Conservation (phyloP, 37 sponge, comb jelly and placozoan genomes). For the Theonella swinhoei region DNA sequence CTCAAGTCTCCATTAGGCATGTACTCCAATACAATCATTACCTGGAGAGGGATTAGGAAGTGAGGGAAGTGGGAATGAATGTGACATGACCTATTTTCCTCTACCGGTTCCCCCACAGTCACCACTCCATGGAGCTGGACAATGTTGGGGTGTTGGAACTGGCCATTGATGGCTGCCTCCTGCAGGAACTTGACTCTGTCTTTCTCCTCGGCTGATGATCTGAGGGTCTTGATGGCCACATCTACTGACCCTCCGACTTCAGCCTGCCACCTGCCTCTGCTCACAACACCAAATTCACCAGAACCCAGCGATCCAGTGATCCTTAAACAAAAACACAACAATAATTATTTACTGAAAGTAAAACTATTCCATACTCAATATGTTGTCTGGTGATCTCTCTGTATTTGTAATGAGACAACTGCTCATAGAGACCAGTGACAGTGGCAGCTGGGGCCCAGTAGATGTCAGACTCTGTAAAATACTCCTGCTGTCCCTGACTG, state of each 20-base stretch:
- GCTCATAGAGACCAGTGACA: conserved; percentile 57
- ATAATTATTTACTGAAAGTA: too few species aligned
- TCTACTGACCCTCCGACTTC: neutral
- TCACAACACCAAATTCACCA: conserved; percentile 53
- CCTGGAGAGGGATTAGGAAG: too few species aligned
- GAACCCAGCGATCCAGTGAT: conserved; percentile 12
- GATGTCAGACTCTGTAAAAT: neutral
- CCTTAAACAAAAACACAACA: too few species aligned
- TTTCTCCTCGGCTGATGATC: conserved; percentile 9
- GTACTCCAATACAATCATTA: conserved; percentile 80
- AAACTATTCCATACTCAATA: conserved; percentile 41
- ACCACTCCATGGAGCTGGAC: conserved; percentile 53
- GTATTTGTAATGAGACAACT: conserved; percentile 58
- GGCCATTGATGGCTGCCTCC: conserved; percentile 64
- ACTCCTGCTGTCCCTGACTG: too few species aligned
- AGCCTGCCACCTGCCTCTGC: conserved; percentile 12
- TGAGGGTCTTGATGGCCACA: conserved; percentile 41
- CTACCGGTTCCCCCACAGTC: conserved; percentile 64
- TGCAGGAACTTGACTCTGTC: conserved; percentile 51
- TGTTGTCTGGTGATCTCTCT: conserved; percentile 46
- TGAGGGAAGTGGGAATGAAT: too few species aligned
- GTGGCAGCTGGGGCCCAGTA: conserved; percentile 65
- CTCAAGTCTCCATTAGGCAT: conserved; percentile 67
- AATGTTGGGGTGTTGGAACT: conserved; percentile 27
- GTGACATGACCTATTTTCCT: neutral